These are phyloP conservation scores for Triplophysa rosa DNA, from an alignment of 2,113 vertebrate genomes.

Conservation along the genomic window DNA sequence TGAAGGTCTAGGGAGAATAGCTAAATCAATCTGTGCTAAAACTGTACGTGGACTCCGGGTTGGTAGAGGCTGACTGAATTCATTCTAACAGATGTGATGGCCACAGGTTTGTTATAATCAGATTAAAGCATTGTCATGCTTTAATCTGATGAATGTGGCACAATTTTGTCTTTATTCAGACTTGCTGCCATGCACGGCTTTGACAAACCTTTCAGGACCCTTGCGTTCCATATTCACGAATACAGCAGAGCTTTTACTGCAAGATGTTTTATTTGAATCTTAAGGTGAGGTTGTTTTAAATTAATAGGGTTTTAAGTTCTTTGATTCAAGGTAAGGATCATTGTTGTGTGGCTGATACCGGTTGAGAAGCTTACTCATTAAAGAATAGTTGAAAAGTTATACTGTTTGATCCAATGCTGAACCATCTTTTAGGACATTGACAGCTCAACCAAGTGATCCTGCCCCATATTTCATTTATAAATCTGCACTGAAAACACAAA, in stretches of 20 bases:
- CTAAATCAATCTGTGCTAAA: conserved; percentile 22
- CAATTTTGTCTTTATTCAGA: conserved; percentile 38
- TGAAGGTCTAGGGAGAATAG: conserved; percentile 33
- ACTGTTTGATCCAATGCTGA: too few relatives aligned
- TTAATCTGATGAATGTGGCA: conserved; percentile 32
- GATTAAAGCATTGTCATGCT: conserved; percentile 36
- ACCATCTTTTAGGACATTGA: too few relatives aligned
- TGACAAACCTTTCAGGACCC: not conserved
- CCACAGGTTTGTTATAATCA: conserved; percentile 44
- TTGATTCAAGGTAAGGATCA: too few relatives aligned
- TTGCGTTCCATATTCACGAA: not conserved
- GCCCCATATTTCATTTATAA: not conserved
- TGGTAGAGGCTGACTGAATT: conserved; percentile 14
- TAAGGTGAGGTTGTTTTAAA: too few relatives aligned
- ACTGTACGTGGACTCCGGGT: conserved; percentile 10
- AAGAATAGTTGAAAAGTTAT: too few relatives aligned
- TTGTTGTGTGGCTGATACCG: too few relatives aligned
- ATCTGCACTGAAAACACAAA: not conserved
- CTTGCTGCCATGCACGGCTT: not conserved
- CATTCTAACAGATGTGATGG: conserved; percentile 45
- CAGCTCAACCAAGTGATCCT: too few relatives aligned
- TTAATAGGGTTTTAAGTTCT: too few relatives aligned
- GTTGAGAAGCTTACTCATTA: too few relatives aligned
- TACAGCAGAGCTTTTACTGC: not conserved
- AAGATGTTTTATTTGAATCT: not conserved